Conservation (phyloP, 2,113 vertebrate genomes). For the Cardinalis cardinalis region DNA sequence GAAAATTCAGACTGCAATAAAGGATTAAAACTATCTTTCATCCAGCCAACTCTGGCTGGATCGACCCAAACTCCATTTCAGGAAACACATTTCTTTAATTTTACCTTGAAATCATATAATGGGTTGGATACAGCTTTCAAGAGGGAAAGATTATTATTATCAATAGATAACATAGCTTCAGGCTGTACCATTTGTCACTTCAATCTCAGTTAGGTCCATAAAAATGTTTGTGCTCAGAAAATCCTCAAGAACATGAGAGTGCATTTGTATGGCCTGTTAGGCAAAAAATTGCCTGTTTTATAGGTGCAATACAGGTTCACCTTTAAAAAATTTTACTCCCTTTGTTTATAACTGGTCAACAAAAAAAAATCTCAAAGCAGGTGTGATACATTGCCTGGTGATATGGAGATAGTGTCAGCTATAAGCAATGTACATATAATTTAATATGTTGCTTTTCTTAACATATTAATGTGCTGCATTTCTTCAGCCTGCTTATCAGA, state of each 20-base stretch:
- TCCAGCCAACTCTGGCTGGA: background rate
- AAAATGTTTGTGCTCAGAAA: constrained; percentile 38
- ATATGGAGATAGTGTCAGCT: background rate
- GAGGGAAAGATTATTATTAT: constrained; percentile 26
- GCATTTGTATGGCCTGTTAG: constrained; percentile 46
- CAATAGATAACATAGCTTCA: constrained; percentile 18
- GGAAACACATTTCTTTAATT: constrained; percentile 36
- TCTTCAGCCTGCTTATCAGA: background rate
- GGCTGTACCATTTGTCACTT: constrained; percentile 29
- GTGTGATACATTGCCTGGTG: background rate
- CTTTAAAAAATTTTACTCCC: constrained; percentile 23
- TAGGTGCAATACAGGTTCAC: constrained; percentile 3
- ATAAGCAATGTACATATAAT: background rate
- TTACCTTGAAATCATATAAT: constrained; percentile 13
- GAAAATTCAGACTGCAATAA: background rate
- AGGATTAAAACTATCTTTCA: background rate
- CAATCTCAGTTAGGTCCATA: background rate
- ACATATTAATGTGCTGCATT: background rate
- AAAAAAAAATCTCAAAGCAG: background rate
- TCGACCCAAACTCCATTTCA: background rate
- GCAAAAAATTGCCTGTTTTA: constrained; percentile 36
- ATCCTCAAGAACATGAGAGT: constrained; percentile 14
- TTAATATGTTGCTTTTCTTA: background rate
- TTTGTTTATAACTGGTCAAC: constrained; percentile 11
- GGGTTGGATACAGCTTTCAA: background rate